Percentiles rank a stretch among this genome's conserved stretches.
Evolutionary conservation across 1,140 invertebrate genomes (phyloP).

Genomic region (Diplogasteroides magnus): DNA sequence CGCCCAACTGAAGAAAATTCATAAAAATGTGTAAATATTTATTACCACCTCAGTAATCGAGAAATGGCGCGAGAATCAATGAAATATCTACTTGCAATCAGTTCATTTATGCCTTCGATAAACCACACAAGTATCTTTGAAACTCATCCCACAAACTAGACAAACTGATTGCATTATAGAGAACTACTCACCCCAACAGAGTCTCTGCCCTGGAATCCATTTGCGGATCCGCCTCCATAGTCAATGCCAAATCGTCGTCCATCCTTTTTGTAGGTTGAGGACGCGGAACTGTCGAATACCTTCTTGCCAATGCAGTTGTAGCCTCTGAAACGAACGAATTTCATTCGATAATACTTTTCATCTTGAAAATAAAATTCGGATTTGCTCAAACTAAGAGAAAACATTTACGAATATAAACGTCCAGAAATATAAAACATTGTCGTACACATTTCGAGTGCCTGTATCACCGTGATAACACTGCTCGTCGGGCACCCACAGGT

Average conservation of each 20-base stretch:
- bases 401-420: constrained; percentile 13
- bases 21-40: too few relatives aligned
- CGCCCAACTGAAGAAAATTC: too few relatives aligned
- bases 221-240: constrained; percentile 28
- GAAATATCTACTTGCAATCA: too few relatives aligned
- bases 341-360: not conserved
- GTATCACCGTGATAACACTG: not conserved
- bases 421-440: not conserved
- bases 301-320: constrained; percentile 21
- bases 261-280: constrained; percentile 21
- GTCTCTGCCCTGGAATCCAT: constrained; percentile 24
- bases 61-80: too few relatives aligned
- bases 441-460: not conserved
- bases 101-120: too few relatives aligned
- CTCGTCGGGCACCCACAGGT: constrained; percentile 33
- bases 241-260: constrained; percentile 16
- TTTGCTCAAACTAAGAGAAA: not conserved
- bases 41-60: too few relatives aligned
- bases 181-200: constrained; percentile 34
- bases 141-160: too few relatives aligned
- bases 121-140: too few relatives aligned
- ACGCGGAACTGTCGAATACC: constrained; percentile 25
- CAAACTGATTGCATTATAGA: too few relatives aligned
- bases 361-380: not conserved
- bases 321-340: not conserved